phyloP scores from a whole-genome alignment of 2,888 invertebrate genomes.

The Agrotis segetum region DNA sequence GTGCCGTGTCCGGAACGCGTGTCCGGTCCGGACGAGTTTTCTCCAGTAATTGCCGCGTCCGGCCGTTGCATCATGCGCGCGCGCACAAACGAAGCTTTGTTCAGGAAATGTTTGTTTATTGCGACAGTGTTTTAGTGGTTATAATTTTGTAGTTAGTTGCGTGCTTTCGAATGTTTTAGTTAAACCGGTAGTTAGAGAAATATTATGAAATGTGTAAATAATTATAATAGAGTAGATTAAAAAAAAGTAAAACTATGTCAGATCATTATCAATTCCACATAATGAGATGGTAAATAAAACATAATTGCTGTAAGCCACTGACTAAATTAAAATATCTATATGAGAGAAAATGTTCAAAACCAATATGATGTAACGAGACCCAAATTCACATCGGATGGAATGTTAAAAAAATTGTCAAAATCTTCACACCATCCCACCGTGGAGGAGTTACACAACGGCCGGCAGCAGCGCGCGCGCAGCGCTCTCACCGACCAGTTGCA shows the following conservation, averaged over 20 bases:
- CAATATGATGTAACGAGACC: constrained; percentile 67
- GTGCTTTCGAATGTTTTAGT: constrained; percentile 11
- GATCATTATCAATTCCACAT: constrained; percentile 1
- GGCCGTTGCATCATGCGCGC: constrained; percentile 53
- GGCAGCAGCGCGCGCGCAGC: constrained; percentile 33
- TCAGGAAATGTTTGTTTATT: constrained; percentile 50
- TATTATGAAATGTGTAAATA: not conserved
- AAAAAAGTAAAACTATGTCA: not conserved
- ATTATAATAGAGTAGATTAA: not conserved
- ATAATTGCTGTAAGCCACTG: constrained; percentile 31
- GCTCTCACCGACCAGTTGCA: constrained; percentile 75
- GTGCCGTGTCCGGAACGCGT: constrained; percentile 52
- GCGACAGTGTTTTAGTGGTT: constrained; percentile 13
- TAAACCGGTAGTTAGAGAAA: not conserved
- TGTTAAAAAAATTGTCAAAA: constrained; percentile 70
- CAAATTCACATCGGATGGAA: constrained; percentile 66
- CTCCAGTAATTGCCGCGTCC: constrained; percentile 69
- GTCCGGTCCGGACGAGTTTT: constrained; percentile 63
- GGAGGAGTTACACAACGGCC: constrained; percentile 68
- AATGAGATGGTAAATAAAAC: constrained; percentile 27
- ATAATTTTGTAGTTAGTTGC: constrained; percentile 13
- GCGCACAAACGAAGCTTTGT: constrained; percentile 47
- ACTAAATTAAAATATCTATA: constrained; percentile 45
- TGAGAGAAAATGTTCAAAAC: constrained; percentile 65
- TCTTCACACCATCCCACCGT: constrained; percentile 69